Conservation (phyloP, 2,888 invertebrate species). For the Augiades crinisus region DNA sequence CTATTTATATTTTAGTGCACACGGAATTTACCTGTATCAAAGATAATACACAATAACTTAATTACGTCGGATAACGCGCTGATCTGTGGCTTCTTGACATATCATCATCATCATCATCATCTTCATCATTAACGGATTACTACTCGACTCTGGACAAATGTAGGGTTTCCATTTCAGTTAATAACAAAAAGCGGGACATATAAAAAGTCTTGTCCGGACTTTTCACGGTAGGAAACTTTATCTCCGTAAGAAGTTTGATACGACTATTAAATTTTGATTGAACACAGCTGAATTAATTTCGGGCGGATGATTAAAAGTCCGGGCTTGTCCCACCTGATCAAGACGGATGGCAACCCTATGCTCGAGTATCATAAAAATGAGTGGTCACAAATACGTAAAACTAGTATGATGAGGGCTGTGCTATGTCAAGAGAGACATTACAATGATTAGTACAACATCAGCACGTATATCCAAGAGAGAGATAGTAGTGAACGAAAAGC, state of each 20-base stretch:
- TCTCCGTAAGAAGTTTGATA: too few relatives aligned
- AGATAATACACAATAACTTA: constrained; percentile 34
- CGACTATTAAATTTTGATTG: too few relatives aligned
- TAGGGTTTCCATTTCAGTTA: too few relatives aligned
- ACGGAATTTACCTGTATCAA: constrained; percentile 65
- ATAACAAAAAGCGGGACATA: too few relatives aligned
- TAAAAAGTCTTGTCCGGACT: too few relatives aligned
- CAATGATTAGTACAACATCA: constrained; percentile 26
- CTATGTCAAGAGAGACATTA: constrained; percentile 1
- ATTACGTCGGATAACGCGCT: constrained; percentile 30
- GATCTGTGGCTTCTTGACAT: constrained; percentile 3
- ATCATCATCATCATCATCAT: too few relatives aligned
- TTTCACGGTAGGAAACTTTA: too few relatives aligned
- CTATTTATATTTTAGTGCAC: constrained; percentile 51
- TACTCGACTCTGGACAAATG: background rate
- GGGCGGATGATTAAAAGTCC: too few relatives aligned
- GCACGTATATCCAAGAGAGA: constrained; percentile 24
- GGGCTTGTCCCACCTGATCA: too few relatives aligned
- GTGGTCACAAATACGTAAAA: background rate
- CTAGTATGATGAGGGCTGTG: background rate
- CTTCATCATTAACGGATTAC: too few relatives aligned
- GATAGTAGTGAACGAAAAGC: constrained; percentile 14
- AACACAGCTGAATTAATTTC: too few relatives aligned
- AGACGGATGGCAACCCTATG: too few relatives aligned
- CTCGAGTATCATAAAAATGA: background rate